Evolutionary conservation across 2,888 invertebrate genomes (phyloP).

Genomic region (Petrolisthes manimaculis): DNA sequence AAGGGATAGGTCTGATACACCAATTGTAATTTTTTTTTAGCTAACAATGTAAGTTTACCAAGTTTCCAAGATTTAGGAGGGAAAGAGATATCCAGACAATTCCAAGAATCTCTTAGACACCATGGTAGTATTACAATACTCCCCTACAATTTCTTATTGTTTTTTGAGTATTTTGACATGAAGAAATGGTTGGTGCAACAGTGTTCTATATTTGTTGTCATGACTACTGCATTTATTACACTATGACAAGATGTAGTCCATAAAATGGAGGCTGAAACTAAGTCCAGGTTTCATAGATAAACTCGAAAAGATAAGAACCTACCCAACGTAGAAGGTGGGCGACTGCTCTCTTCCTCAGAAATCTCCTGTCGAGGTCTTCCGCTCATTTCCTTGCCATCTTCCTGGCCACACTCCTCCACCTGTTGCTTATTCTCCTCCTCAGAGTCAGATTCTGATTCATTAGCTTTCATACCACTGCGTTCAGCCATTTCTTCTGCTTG

Average conservation of each 20-base stretch:
- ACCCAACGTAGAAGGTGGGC: slow-evolving; percentile 11
- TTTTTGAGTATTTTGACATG: too few relatives aligned
- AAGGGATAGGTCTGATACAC: too few relatives aligned
- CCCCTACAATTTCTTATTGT: too few relatives aligned
- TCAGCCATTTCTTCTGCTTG: slow-evolving; percentile 60
- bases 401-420: slow-evolving; percentile 3
- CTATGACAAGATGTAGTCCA: background rate
- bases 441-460: slow-evolving; percentile 46
- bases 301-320: background rate
- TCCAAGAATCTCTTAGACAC: too few relatives aligned
- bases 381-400: background rate
- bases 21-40: too few relatives aligned
- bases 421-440: slow-evolving; percentile 44
- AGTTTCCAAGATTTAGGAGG: too few relatives aligned
- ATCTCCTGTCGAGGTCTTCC: background rate
- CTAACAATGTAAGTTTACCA: too few relatives aligned
- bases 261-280: background rate
- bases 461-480: slow-evolving; percentile 16
- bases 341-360: slow-evolving; percentile 23
- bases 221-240: too few relatives aligned
- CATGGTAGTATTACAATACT: too few relatives aligned
- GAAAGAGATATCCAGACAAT: too few relatives aligned
- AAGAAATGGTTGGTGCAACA: too few relatives aligned
- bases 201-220: too few relatives aligned
- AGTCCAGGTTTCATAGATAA: background rate